A percentile compares a stretch with the other conserved stretches of the same genome.
Conservation (phyloP, 2,888 invertebrate genomes). For the Nemurella pictetii region DNA sequence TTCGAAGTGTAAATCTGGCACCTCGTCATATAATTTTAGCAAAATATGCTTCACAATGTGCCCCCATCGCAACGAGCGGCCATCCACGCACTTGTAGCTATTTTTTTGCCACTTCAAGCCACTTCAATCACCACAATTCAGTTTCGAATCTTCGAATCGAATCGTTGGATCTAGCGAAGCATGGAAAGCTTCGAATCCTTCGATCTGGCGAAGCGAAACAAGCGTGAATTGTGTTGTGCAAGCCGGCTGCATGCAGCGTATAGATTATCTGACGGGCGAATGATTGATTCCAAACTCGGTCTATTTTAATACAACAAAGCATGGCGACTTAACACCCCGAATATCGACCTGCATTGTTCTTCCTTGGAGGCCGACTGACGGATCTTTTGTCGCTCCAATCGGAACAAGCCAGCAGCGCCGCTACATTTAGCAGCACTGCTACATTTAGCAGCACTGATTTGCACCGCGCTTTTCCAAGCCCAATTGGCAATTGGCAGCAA, state of each 20-base stretch:
- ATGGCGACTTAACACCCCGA: neutral
- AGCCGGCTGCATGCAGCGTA: neutral
- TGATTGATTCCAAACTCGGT: neutral
- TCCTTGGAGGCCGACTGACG: neutral
- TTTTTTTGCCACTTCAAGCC: no score
- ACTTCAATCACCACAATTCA: no score
- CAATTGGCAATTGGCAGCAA: no score
- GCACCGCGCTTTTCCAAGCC: no score
- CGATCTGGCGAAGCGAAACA: no score
- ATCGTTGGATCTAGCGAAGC: neutral
- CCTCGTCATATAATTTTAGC: no score
- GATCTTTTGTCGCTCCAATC: neutral
- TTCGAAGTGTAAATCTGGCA: no score
- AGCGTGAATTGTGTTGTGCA: no score
- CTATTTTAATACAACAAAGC: neutral
- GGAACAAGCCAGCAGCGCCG: no score
- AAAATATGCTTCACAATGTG: no score
- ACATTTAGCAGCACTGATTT: neutral
- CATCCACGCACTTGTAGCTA: no score
- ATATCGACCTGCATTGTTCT: neutral
- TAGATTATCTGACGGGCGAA: neutral
- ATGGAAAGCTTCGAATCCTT: neutral
- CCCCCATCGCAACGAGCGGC: no score
- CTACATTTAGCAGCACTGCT: neutral
- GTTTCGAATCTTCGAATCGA: neutral